These are phyloP conservation scores for Amphimallon solstitiale DNA, from an alignment of 2,888 invertebrate species.

Conservation along the genomic window DNA sequence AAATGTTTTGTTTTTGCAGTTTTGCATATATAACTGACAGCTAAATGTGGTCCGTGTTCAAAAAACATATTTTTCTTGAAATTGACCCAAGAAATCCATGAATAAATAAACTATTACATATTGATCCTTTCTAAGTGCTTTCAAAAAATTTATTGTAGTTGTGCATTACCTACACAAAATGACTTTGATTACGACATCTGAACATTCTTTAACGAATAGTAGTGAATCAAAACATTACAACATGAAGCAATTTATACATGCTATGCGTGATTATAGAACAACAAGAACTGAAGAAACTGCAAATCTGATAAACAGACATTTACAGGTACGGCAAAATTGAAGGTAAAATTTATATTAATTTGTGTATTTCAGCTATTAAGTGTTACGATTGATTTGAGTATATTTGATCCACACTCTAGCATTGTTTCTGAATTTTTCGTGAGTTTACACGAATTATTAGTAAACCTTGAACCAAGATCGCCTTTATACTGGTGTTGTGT, in stretches of 20 bases:
- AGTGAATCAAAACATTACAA: constrained; percentile 50
- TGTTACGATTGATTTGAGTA: constrained; percentile 71
- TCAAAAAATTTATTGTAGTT: background rate
- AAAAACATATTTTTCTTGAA: background rate
- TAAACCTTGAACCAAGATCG: constrained; percentile 66
- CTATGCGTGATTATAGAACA: constrained; percentile 66
- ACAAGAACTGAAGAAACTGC: constrained; percentile 66
- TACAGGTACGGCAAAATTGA: constrained; percentile 51
- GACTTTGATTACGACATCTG: constrained; percentile 7
- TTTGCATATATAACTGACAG: constrained; percentile 18
- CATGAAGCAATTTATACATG: constrained; percentile 68
- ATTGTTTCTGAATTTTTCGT: constrained; percentile 75
- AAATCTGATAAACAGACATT: constrained; percentile 66
- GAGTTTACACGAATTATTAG: constrained; percentile 73
- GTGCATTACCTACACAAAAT: background rate
- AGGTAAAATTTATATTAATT: background rate
- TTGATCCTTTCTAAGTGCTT: background rate
- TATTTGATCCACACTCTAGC: constrained; percentile 74
- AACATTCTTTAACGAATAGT: background rate
- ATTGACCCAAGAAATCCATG: constrained; percentile 14
- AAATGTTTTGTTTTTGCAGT: constrained; percentile 12
- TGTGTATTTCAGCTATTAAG: constrained; percentile 67
- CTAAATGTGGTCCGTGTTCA: no score
- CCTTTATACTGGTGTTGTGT: constrained; percentile 73
- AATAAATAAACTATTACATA: background rate